Evolutionary conservation across 1,140 invertebrate species (phyloP), one percentile per base, ranked within the genome.

Genomic region (Lepidurus apus): DNA sequence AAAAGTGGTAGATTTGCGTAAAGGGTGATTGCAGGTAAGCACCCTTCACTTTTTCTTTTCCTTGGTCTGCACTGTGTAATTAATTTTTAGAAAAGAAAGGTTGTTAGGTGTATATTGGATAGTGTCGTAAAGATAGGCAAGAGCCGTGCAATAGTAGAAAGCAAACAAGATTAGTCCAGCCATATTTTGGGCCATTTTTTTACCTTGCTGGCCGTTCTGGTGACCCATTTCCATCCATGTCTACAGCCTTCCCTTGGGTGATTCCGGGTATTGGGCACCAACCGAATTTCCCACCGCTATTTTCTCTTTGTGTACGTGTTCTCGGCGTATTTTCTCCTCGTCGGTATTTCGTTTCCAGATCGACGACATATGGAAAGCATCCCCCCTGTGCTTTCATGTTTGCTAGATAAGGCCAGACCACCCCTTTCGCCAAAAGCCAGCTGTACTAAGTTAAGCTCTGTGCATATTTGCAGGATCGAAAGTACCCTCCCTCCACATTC

Each of bases 141-240:
- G 34, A 65, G 9, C 21, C 21, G n/a, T 65, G 53, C 53, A 65
- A 65, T 65, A 65, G 17, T 65, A 65, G 53, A 65, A 65, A 65
- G 53, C 53, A 65, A 65, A 17, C 17, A 17, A 9, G 6, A 9
- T 65, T 65, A 9, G 53, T 65, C 8, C 53, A 65, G 17, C 53
- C 21, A 21, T 65, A 17, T 10, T 7, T 13, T 65, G 53, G 47
- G 21, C 53, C 17, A 65, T 65, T 21, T 65, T 17, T 34, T 34
- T 21, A 7, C 53, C n/a, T 65, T 65, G 8, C 53, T 65, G 53
- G 53, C 17, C 53, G 53, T 65, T 65, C 53, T 65, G 53, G 6
- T 65, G 53, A 65, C 53, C 53, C 21, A 65, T 65, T 65, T 65
- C 13, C 53, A 65, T 65, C 53, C 53, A 65, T 65, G 53, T 65